phyloP scores from a whole-genome alignment of 2,113 vertebrate species.

The Montifringilla adamsi region DNA sequence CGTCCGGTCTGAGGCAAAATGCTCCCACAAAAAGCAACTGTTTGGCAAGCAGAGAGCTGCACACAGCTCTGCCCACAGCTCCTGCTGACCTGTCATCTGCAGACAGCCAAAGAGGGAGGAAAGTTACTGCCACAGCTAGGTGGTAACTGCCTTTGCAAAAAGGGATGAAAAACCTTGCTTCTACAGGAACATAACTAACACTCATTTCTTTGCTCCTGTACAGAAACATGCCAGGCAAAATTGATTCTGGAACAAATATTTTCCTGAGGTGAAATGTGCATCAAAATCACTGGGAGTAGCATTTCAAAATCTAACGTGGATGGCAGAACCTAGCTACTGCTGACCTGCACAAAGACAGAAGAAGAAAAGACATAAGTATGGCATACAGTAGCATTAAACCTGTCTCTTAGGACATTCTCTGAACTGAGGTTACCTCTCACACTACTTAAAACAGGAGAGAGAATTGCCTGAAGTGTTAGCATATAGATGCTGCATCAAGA shows the following conservation, averaged over 20 bases:
- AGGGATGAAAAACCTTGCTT: neutral
- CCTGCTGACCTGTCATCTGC: neutral
- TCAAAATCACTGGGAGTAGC: neutral
- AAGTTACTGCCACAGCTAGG: neutral
- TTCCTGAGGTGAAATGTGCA: neutral
- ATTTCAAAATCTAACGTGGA: neutral
- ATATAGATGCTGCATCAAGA: neutral
- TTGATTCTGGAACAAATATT: neutral
- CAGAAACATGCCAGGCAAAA: neutral
- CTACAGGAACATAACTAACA: neutral
- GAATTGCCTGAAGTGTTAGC: neutral
- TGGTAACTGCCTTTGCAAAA: neutral
- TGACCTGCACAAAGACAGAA: neutral
- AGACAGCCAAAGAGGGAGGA: neutral
- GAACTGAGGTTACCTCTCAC: neutral
- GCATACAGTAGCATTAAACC: neutral
- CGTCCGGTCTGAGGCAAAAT: neutral
- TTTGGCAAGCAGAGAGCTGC: neutral
- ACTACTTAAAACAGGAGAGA: neutral
- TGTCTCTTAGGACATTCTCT: neutral
- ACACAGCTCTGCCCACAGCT: neutral
- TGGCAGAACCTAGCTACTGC: neutral
- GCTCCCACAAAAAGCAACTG: neutral
- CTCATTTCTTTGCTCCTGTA: neutral
- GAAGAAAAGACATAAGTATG: neutral